A percentile compares a stretch with the other conserved stretches of the same genome.
Conservation (phyloP, 2,888 invertebrate genomes). For the Spilarctia lutea region DNA sequence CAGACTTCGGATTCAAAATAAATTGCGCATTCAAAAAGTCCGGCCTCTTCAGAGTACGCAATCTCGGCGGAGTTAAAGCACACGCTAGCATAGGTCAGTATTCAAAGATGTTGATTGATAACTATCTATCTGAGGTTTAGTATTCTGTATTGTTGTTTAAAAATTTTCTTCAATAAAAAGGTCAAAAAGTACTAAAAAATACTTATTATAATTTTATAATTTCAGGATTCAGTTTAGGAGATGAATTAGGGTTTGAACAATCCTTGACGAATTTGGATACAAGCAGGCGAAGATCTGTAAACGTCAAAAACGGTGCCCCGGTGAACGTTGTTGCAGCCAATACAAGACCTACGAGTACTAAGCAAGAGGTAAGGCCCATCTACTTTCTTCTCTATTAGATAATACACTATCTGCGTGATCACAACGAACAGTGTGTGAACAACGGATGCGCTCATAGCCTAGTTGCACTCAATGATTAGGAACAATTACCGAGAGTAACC, state of each 20-base stretch:
- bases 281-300: constrained; percentile 89
- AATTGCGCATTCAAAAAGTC: constrained; percentile 98
- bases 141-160: too few species aligned
- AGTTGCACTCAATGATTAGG: too few species aligned
- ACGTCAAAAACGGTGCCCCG: constrained; percentile 83
- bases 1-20: constrained; percentile 95
- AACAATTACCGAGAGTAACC: too few species aligned
- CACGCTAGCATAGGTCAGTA: constrained; percentile 95
- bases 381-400: not conserved
- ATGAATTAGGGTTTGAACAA: constrained; percentile 94
- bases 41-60: constrained; percentile 95
- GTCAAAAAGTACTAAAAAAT: not conserved
- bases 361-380: constrained; percentile 73
- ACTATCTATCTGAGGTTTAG: too few species aligned
- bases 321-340: constrained; percentile 74
- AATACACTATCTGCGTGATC: too few species aligned
- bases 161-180: too few species aligned
- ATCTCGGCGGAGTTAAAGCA: constrained; percentile 96
- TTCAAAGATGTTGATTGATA: not conserved
- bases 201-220: not conserved
- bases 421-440: too few species aligned
- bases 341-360: constrained; percentile 61
- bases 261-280: constrained; percentile 92
- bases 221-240: constrained; percentile 94
- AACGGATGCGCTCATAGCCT: too few species aligned